phyloP scores from a whole-genome alignment of 2,113 vertebrate genomes.

The Psilopsiagon aurifrons region DNA sequence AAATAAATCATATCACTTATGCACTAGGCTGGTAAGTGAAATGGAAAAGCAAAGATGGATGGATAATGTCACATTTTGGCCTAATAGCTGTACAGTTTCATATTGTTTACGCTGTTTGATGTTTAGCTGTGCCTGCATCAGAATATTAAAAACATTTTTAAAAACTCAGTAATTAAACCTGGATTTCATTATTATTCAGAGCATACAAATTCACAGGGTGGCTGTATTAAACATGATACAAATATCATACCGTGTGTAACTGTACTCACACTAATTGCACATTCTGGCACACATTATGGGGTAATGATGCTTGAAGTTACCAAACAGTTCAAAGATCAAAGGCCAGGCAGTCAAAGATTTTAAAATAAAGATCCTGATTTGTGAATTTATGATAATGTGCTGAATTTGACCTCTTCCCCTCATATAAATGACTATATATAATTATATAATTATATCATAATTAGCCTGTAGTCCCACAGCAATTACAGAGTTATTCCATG shows the following conservation, averaged over 20 bases:
- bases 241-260: background rate
- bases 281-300: constrained; percentile 24
- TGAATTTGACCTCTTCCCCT: constrained; percentile 38
- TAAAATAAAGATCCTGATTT: constrained; percentile 52
- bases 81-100: background rate
- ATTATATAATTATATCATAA: constrained; percentile 47
- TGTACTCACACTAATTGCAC: constrained; percentile 41
- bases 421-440: constrained; percentile 8
- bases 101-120: constrained; percentile 16
- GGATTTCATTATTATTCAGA: constrained; percentile 23
- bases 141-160: background rate
- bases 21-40: background rate
- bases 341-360: constrained; percentile 20
- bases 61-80: background rate
- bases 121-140: background rate
- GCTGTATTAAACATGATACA: background rate
- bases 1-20: background rate
- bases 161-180: constrained; percentile 44
- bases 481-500: background rate
- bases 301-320: constrained; percentile 64
- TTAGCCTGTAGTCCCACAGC: constrained; percentile 4
- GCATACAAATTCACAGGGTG: background rate
- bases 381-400: constrained; percentile 43
- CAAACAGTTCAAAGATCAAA: constrained; percentile 66
- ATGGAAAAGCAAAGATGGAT: background rate